Conservation (phyloP, 2,113 vertebrate species). For the Oryzias celebensis region DNA sequence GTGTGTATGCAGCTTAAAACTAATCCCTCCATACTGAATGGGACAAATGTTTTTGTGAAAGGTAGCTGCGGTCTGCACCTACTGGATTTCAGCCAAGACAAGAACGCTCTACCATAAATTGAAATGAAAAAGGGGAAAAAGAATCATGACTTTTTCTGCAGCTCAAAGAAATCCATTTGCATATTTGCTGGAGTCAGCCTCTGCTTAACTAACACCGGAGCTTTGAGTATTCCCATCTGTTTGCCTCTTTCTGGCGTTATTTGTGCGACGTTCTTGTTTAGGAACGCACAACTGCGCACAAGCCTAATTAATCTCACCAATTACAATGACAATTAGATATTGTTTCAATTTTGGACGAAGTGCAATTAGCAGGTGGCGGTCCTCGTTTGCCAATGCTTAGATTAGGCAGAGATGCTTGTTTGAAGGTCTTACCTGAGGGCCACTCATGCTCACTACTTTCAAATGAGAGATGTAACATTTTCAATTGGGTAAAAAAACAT, state of each 20-base stretch:
- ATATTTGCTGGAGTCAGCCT: conserved; percentile 70
- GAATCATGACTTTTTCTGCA: not conserved
- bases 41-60: no score
- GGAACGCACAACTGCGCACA: conserved; percentile 89
- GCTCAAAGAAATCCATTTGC: not conserved
- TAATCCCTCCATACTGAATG: no score
- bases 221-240: conserved; percentile 87
- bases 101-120: no score
- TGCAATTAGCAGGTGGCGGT: conserved; percentile 92
- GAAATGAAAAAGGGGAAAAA: not conserved
- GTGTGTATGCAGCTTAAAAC: no score
- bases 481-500: conserved; percentile 96
- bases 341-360: conserved; percentile 95
- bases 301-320: conserved; percentile 94
- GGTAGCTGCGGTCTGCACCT: no score
- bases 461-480: conserved; percentile 95
- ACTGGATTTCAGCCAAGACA: no score
- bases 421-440: conserved; percentile 93
- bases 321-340: conserved; percentile 91
- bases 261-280: conserved; percentile 92
- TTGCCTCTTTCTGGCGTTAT: conserved; percentile 91
- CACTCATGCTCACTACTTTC: conserved; percentile 86
- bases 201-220: conserved; percentile 80
- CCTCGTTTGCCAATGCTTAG: conserved; percentile 90
- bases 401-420: conserved; percentile 90